phyloP scores from a whole-genome alignment of 2,797 vertebrate species.

The Poliocrania exsul region DNA sequence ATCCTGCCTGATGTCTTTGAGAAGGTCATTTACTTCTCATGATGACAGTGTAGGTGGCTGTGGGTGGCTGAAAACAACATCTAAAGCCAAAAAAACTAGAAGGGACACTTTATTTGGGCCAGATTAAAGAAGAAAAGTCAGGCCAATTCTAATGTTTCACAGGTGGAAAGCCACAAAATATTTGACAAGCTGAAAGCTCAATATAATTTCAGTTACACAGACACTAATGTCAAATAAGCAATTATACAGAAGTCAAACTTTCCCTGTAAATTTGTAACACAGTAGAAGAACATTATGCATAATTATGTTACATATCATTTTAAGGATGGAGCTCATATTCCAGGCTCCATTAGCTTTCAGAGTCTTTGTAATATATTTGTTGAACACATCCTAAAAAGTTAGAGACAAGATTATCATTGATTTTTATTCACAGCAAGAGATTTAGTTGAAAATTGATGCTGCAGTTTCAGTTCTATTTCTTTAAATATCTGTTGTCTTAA shows the following conservation, averaged over 20 bases:
- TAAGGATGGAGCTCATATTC: constrained; percentile 67
- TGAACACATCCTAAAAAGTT: constrained; percentile 64
- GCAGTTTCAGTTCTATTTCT: not conserved
- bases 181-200: constrained; percentile 14
- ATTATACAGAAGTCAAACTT: constrained; percentile 62
- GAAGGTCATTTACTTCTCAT: not conserved
- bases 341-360: constrained; percentile 70
- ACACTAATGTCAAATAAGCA: constrained; percentile 56
- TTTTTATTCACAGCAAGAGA: constrained; percentile 59
- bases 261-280: constrained; percentile 51
- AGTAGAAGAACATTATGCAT: constrained; percentile 56
- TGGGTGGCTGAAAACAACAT: not conserved
- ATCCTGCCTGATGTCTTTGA: not conserved
- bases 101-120: not conserved
- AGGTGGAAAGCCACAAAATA: constrained; percentile 13
- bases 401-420: constrained; percentile 61
- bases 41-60: not conserved
- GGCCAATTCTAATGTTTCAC: not conserved
- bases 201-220: constrained; percentile 14
- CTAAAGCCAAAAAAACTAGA: not conserved
- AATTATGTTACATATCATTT: constrained; percentile 59
- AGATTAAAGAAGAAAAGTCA: not conserved
- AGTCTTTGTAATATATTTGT: constrained; percentile 54
- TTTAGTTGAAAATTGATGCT: constrained; percentile 19
- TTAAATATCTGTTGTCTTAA: not conserved